Conservation (phyloP, 2,888 invertebrate genomes). For the Epistrophe eligans region DNA sequence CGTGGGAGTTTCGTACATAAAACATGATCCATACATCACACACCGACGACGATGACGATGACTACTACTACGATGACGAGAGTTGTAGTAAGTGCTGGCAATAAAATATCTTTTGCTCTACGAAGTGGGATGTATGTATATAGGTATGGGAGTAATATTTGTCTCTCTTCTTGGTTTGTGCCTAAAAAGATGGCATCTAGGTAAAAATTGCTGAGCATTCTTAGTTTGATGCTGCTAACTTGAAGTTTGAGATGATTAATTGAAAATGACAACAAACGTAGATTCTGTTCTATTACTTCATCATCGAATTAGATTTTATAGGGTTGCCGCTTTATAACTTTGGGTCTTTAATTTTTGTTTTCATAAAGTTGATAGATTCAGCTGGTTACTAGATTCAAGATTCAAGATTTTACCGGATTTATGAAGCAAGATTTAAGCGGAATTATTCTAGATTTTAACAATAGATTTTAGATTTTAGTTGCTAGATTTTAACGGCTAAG, state of each 20-base stretch:
- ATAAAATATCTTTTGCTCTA: constrained; percentile 36
- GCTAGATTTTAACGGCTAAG: too few relatives aligned
- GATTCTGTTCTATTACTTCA: constrained; percentile 38
- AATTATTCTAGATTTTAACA: too few relatives aligned
- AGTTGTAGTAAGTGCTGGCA: constrained; percentile 36
- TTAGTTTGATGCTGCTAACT: constrained; percentile 8
- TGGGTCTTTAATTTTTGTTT: background rate
- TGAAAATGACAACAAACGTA: constrained; percentile 39
- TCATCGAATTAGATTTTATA: background rate
- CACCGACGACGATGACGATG: constrained; percentile 21
- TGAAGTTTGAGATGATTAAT: constrained; percentile 59
- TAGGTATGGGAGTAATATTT: background rate
- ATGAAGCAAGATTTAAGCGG: too few relatives aligned
- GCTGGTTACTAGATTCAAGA: too few relatives aligned
- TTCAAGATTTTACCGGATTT: too few relatives aligned
- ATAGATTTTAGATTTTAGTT: too few relatives aligned
- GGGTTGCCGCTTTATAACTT: background rate
- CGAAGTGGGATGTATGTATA: constrained; percentile 36
- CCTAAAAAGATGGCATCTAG: constrained; percentile 34
- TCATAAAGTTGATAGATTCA: too few relatives aligned
- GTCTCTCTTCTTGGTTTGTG: background rate
- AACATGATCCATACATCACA: constrained; percentile 48
- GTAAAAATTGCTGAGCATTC: constrained; percentile 48
- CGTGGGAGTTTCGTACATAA: constrained; percentile 52
- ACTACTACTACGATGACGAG: constrained; percentile 19